These are phyloP conservation scores for Salvelinus alpinus DNA, from an alignment of 2,113 vertebrate genomes.

Conservation along the genomic window DNA sequence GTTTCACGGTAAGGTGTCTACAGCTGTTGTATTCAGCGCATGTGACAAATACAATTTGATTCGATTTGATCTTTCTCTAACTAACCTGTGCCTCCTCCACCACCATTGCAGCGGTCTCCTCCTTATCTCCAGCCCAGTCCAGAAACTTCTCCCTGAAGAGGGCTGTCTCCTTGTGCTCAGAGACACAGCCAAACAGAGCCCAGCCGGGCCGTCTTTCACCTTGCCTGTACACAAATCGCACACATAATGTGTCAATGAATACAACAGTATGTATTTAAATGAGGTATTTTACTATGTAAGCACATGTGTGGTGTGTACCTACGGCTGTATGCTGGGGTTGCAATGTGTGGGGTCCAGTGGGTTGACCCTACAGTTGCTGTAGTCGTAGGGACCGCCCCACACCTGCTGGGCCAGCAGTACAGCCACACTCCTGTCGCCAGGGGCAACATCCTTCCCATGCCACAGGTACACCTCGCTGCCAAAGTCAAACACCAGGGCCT, in stretches of 20 bases:
- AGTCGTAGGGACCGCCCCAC: conserved; percentile 76
- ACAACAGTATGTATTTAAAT: background rate
- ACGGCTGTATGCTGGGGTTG: conserved; percentile 53
- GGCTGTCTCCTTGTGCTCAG: conserved; percentile 67
- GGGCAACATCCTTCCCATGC: conserved; percentile 70
- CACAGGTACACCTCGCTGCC: conserved; percentile 81
- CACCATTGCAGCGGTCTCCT: background rate
- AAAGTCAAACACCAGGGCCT: conserved; percentile 80
- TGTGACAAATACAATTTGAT: too few relatives aligned
- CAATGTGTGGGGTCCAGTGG: conserved; percentile 71
- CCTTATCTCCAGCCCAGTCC: conserved; percentile 57
- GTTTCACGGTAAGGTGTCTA: too few relatives aligned
- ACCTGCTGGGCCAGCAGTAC: conserved; percentile 76
- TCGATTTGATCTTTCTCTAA: background rate
- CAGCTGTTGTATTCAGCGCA: background rate
- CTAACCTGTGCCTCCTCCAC: conserved; percentile 55
- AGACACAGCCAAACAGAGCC: conserved; percentile 73
- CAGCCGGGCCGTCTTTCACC: conserved; percentile 75
- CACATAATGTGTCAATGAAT: too few relatives aligned
- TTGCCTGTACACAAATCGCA: conserved; percentile 50
- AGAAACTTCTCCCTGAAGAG: conserved; percentile 79
- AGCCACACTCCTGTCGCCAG: conserved; percentile 62
- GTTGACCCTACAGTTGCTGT: conserved; percentile 77
- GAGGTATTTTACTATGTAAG: background rate
- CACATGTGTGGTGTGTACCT: background rate